phyloP scores from a whole-genome alignment of 1,140 invertebrate genomes.

The Triops cancriformis region DNA sequence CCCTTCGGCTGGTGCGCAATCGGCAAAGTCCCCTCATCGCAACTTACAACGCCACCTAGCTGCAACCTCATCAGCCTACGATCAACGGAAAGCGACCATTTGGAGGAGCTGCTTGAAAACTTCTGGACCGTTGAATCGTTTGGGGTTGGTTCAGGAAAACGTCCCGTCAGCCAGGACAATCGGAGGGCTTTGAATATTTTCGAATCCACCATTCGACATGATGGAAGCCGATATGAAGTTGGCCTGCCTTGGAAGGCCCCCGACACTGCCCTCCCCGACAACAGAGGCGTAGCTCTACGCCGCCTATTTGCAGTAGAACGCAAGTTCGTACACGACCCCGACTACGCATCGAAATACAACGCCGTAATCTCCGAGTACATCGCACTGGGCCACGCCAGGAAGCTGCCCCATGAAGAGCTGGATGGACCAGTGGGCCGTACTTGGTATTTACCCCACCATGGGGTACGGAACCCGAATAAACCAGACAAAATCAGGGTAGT shows the following conservation, averaged over 20 bases:
- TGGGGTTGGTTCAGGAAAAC: background rate
- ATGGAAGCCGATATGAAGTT: constrained; percentile 20
- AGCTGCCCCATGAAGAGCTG: background rate
- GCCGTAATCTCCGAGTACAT: background rate
- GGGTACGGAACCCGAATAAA: constrained; percentile 26
- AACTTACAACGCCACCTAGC: too few species aligned
- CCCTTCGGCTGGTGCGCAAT: constrained; percentile 18
- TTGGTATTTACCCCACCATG: too few species aligned
- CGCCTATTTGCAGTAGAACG: background rate
- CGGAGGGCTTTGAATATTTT: background rate
- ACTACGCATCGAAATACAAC: background rate
- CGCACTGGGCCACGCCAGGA: background rate
- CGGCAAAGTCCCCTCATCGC: background rate
- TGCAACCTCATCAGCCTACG: background rate
- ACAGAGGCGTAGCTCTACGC: background rate
- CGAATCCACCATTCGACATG: constrained; percentile 1
- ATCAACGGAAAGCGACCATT: background rate
- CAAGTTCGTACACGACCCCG: background rate
- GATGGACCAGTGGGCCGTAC: background rate
- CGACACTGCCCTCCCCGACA: background rate
- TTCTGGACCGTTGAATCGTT: constrained; percentile 26
- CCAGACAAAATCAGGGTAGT: constrained; percentile 22
- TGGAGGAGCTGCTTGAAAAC: constrained; percentile 24
- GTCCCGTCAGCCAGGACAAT: background rate
- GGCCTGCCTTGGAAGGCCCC: constrained; percentile 11